Evolutionary conservation across 2,888 invertebrate genomes (phyloP), one percentile per base, ranked within the genome.

Genomic region (Odontocolon sp.): DNA sequence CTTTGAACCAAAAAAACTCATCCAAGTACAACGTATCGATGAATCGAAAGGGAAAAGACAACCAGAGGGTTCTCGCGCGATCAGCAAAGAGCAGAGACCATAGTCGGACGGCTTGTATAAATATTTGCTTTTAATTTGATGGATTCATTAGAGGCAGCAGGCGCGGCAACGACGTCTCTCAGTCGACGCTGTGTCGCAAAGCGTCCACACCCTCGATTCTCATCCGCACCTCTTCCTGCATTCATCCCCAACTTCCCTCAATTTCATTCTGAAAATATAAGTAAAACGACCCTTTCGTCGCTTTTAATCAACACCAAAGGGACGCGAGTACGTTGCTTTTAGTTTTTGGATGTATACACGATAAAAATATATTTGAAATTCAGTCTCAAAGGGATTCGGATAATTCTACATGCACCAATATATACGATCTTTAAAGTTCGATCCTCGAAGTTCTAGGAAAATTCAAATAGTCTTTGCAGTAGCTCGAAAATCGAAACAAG

Each of bases 41-140:
- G 56, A 70, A 81, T 80, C 72, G 59, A 42, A 36, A 40, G 36
- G 52, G 67, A 31, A 21, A 42, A 61, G 63, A 21, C n/a, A 28
- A 21, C 1, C 23, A 38, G 23, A 38, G 28, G 14, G 52, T 40
- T 57, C 16, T 4, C 31, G 40, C 52, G 14, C 26, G n/a, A 5
- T 14, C 6, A 8, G 59, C 52, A 31, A 28, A 54, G 50, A 23
- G 64, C 16, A 28, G 56, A 50, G 40, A 50, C 14, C 33, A 21
- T 23, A 54, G 54, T 23, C 57, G 42, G 33, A 33, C 33, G 61
- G 72, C 73, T 71, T 77, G 61, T 77, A 77, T 77, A 74, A 82
- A 80, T 82, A 81, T 82, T 82, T 81, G 73, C 81, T 63, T 82
- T 82, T 78, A 78, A 81, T 82, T 82, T 78, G 77, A 75, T 72